phyloP scores from a whole-genome alignment of 2,113 vertebrate species.

The Calidris pugnax region DNA sequence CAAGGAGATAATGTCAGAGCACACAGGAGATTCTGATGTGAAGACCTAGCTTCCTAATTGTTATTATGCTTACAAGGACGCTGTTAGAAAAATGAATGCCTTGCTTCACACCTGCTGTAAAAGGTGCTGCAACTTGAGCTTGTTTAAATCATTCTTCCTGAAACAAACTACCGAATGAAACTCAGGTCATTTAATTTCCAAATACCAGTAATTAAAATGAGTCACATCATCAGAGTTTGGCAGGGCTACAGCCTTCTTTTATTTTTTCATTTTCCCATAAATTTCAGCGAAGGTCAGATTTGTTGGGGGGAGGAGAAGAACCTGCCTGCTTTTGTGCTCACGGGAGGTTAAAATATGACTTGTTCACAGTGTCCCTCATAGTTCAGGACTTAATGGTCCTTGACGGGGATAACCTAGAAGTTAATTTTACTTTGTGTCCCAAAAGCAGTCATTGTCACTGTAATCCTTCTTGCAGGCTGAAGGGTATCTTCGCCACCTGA shows the following conservation, averaged over 20 bases:
- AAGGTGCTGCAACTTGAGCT: conserved; percentile 66
- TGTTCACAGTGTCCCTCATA: conserved; percentile 81
- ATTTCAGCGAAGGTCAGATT: conserved; percentile 83
- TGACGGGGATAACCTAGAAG: conserved; percentile 85
- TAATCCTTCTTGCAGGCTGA: conserved; percentile 78
- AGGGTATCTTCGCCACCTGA: conserved; percentile 74
- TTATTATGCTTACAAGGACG: conserved; percentile 82
- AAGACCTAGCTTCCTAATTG: conserved; percentile 80
- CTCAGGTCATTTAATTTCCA: conserved; percentile 78
- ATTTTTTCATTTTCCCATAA: conserved; percentile 81
- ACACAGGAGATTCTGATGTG: conserved; percentile 68
- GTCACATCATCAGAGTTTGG: conserved; percentile 76
- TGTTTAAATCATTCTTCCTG: conserved; percentile 77
- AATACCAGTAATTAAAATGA: conserved; percentile 83
- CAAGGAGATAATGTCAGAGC: conserved; percentile 65
- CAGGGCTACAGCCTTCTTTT: conserved; percentile 71
- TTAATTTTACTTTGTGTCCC: conserved; percentile 83
- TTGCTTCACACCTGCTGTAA: conserved; percentile 74
- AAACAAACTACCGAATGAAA: conserved; percentile 74
- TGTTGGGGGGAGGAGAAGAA: conserved; percentile 72
- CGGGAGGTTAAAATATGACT: conserved; percentile 83
- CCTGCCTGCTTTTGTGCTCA: conserved; percentile 71
- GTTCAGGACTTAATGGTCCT: conserved; percentile 84
- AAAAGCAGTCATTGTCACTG: conserved; percentile 80
- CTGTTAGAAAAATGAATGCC: conserved; percentile 76